phyloP scores from a whole-genome alignment of 2,888 invertebrate genomes.

The Bombyx huttoni region DNA sequence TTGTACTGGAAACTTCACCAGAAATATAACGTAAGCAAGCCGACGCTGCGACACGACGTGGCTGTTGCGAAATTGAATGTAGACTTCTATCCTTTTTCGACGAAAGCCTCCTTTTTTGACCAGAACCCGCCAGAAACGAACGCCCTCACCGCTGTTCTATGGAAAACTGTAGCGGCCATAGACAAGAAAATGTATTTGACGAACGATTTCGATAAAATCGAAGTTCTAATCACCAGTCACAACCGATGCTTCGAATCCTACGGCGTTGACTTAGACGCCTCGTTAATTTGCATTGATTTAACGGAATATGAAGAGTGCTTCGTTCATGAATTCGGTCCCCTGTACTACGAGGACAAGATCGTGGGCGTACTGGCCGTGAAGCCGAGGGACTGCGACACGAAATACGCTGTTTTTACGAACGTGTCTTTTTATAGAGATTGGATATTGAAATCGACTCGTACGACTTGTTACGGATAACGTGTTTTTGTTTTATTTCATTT shows the following conservation, averaged over 20 bases:
- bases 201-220: constrained; percentile 37
- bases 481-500: background rate
- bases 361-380: constrained; percentile 38
- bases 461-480: constrained; percentile 20
- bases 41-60: constrained; percentile 32
- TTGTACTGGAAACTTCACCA: constrained; percentile 49
- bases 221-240: constrained; percentile 16
- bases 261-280: constrained; percentile 31
- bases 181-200: constrained; percentile 43
- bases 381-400: constrained; percentile 38
- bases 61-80: constrained; percentile 47
- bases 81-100: constrained; percentile 18
- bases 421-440: constrained; percentile 24
- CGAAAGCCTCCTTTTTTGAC: constrained; percentile 34
- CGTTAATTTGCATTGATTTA: constrained; percentile 43
- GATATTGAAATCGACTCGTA: constrained; percentile 22
- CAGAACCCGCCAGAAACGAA: constrained; percentile 7
- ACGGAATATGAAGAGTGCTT: constrained; percentile 45
- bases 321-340: constrained; percentile 49
- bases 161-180: constrained; percentile 56
- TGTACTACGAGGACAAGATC: constrained; percentile 34
- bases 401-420: constrained; percentile 29
- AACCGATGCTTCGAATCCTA: constrained; percentile 35
- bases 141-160: constrained; percentile 30
- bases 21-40: constrained; percentile 27